phyloP scores from a whole-genome alignment of 2,888 invertebrate species.

The Phania funesta region DNA sequence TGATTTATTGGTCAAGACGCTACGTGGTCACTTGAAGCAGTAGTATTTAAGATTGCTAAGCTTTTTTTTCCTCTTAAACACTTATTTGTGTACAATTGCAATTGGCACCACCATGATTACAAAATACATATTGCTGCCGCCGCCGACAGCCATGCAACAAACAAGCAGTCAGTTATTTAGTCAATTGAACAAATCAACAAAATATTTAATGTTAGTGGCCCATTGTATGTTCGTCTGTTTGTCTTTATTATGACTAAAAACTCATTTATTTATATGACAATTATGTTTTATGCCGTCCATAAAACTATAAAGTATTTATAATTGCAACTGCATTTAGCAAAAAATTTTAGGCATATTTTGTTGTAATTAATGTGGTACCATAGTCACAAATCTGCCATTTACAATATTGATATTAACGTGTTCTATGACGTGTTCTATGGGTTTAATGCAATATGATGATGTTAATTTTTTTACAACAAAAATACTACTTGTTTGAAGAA shows the following conservation, averaged over 20 bases:
- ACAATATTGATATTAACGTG: too few species aligned
- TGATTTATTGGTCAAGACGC: constrained; percentile 28
- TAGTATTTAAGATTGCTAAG: constrained; percentile 46
- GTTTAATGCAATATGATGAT: too few species aligned
- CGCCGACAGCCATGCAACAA: constrained; percentile 29
- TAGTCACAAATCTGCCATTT: too few species aligned
- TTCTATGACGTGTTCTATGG: too few species aligned
- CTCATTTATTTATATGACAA: constrained; percentile 13
- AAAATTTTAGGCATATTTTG: constrained; percentile 49
- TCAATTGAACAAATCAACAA: constrained; percentile 28
- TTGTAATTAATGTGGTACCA: constrained; percentile 22
- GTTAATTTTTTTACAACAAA: too few species aligned
- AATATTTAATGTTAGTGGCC: constrained; percentile 28
- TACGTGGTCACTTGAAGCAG: constrained; percentile 41
- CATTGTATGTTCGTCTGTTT: constrained; percentile 7
- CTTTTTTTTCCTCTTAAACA: neutral
- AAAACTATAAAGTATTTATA: constrained; percentile 52
- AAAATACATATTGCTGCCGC: constrained; percentile 27
- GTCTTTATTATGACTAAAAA: neutral
- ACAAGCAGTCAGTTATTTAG: constrained; percentile 17
- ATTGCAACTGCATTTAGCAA: constrained; percentile 63
- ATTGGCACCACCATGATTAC: constrained; percentile 54
- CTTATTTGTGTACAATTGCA: constrained; percentile 44
- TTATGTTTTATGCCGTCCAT: constrained; percentile 19
- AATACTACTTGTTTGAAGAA: too few species aligned